Evolutionary conservation across 2,113 vertebrate species (phyloP).

Genomic region (Oryzias curvinotus): DNA sequence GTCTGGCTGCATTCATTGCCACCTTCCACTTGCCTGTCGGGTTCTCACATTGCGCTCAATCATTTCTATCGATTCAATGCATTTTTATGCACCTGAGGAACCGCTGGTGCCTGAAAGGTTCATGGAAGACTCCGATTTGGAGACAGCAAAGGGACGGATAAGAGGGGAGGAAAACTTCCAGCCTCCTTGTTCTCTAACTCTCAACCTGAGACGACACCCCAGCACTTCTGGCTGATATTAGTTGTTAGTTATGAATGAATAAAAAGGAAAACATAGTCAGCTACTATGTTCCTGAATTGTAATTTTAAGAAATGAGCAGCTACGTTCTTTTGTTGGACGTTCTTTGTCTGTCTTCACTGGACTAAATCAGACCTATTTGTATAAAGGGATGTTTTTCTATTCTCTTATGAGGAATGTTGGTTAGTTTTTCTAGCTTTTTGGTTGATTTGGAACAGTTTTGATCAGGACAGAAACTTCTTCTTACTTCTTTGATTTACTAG

Average conservation of each 20-base stretch:
- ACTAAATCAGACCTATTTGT: background rate
- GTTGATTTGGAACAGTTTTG: background rate
- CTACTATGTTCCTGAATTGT: background rate
- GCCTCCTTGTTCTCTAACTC: background rate
- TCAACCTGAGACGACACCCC: background rate
- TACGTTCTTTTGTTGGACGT: background rate
- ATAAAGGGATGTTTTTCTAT: background rate
- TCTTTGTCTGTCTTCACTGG: background rate
- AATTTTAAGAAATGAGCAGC: background rate
- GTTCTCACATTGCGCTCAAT: constrained; percentile 5
- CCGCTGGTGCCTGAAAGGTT: constrained; percentile 9
- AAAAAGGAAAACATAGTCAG: background rate
- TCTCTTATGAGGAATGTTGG: background rate
- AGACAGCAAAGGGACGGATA: background rate
- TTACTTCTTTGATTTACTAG: background rate
- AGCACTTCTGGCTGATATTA: constrained; percentile 3
- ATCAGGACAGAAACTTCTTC: background rate
- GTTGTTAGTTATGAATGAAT: constrained; percentile 3
- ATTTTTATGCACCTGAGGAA: constrained; percentile 5
- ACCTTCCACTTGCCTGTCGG: constrained; percentile 2
- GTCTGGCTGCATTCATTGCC: constrained; percentile 11
- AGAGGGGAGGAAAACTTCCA: background rate
- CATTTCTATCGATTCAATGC: constrained; percentile 1
- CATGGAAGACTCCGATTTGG: background rate
- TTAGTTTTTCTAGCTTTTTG: background rate